Evolutionary conservation across 2,113 vertebrate genomes (phyloP).

Genomic region (Labrus mixtus): DNA sequence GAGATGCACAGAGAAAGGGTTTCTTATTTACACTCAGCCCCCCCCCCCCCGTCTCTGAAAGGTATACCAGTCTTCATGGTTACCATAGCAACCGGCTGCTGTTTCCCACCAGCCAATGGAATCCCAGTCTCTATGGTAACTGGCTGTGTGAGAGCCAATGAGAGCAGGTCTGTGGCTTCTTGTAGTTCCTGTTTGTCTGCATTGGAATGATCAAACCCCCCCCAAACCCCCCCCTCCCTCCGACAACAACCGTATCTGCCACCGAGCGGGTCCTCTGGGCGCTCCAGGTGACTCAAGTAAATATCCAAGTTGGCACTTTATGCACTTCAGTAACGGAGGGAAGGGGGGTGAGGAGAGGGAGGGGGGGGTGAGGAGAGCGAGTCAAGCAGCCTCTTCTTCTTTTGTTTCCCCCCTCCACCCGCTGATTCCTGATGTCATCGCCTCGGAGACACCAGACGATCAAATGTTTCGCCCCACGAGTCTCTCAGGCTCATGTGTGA

Average conservation of each 20-base stretch:
- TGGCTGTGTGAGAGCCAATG: constrained; percentile 54
- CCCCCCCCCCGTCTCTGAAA: constrained; percentile 28
- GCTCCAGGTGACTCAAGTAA: constrained; percentile 72
- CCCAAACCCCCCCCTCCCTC: not conserved
- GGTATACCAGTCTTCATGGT: constrained; percentile 37
- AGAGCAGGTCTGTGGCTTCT: constrained; percentile 46
- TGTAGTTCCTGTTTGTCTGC: constrained; percentile 48
- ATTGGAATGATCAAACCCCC: constrained; percentile 58
- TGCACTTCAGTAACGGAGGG: constrained; percentile 70
- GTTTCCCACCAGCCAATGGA: constrained; percentile 55
- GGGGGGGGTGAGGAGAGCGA: constrained; percentile 3
- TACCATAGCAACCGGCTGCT: constrained; percentile 65
- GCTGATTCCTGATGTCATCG: not conserved
- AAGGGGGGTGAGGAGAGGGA: not conserved
- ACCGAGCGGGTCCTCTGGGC: constrained; percentile 23
- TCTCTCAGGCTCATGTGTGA: not conserved
- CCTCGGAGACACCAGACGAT: not conserved
- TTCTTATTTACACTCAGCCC: constrained; percentile 64
- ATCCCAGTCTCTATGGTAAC: constrained; percentile 66
- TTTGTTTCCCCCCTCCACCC: not conserved
- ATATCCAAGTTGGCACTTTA: constrained; percentile 83
- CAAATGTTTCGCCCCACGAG: not conserved
- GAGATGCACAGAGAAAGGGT: constrained; percentile 77
- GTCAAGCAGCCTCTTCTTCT: constrained; percentile 40
- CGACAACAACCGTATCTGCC: not conserved